Conservation (phyloP, 92 coral and sea anemone species). For the Phenganax stokvisi region DNA sequence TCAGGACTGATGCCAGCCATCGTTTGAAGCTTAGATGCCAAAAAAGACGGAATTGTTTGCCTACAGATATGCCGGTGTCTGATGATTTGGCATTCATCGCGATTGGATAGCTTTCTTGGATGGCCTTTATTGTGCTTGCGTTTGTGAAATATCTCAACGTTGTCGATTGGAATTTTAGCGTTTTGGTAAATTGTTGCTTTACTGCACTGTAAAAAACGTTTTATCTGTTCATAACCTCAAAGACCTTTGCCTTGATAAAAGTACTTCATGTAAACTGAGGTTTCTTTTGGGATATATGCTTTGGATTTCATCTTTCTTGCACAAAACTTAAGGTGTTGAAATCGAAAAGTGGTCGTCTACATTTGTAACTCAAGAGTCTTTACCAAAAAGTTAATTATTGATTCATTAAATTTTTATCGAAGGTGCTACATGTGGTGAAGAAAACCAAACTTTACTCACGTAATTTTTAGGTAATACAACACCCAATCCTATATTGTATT, state of each 20-base stretch:
- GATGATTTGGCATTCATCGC: neutral
- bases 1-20: neutral
- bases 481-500: neutral
- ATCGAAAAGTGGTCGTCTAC: neutral
- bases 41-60: neutral
- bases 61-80: neutral
- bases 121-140: slow-evolving; percentile 8
- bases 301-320: slow-evolving; percentile 14
- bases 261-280: slow-evolving; percentile 8
- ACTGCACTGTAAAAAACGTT: neutral
- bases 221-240: neutral
- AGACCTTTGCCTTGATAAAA: slow-evolving; percentile 7
- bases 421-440: neutral
- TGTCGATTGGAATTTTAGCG: slow-evolving; percentile 3
- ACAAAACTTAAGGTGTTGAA: neutral
- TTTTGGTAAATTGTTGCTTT: slow-evolving; percentile 11
- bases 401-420: neutral
- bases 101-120: neutral
- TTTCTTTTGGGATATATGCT: slow-evolving; percentile 4
- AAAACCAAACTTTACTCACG: neutral
- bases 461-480: neutral
- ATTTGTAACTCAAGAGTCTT: neutral
- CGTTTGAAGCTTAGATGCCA: neutral
- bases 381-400: neutral
- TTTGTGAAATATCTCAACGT: neutral